Evolutionary conservation across 2,113 vertebrate genomes (phyloP), one percentile per base, ranked within the genome.

Genomic region (Pelusios castaneus): DNA sequence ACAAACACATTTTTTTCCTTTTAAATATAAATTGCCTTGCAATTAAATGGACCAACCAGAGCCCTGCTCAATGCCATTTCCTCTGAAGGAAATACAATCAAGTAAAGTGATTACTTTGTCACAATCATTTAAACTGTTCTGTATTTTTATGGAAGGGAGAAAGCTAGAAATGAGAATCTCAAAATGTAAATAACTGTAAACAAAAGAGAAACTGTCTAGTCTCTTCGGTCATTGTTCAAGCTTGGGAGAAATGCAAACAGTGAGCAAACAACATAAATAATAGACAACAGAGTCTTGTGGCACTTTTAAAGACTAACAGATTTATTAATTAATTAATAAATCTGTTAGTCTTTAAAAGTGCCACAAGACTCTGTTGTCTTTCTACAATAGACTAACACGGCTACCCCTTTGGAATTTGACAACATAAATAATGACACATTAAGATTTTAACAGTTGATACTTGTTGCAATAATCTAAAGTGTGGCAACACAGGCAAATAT

Each of bases 171-270:
- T 85, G 10, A 38, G 80, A 88, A 89, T 22, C 27, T 82, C 27
- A 89, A 91, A 92, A 89, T 67, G 31, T 41, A 2, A 73, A 73
- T 73, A 2, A 80, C 27, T 91, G 78, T 43, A 82, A 80, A 85
- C 70, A 73, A 89, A 94, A 95, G n/a, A 51, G 34, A 31, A 43
- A 67, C 31, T 86, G 94, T 45, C 87, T n/a, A 27, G 85, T 77
- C 78, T 95, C 89, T 58, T n/a, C n/a, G 93, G 94, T 97, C 47
- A 13, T 94, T 95, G 94, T 67, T 60, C 84, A 21, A 77, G 47
- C 51, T 21, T 95, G 92, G 94, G 92, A 93, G 6, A 19, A 60
- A 91, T 29, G 82, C 80, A 95, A 94, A 52, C 22, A 89, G 27
- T 87, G 91, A 93, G 58, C 55, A 85, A 90, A 95, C 87, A 25